Percentiles rank a stretch among this genome's conserved stretches.
These are phyloP conservation scores for Perizoma flavofasciatum DNA, from an alignment of 2,888 invertebrate genomes.

Conservation along the genomic window DNA sequence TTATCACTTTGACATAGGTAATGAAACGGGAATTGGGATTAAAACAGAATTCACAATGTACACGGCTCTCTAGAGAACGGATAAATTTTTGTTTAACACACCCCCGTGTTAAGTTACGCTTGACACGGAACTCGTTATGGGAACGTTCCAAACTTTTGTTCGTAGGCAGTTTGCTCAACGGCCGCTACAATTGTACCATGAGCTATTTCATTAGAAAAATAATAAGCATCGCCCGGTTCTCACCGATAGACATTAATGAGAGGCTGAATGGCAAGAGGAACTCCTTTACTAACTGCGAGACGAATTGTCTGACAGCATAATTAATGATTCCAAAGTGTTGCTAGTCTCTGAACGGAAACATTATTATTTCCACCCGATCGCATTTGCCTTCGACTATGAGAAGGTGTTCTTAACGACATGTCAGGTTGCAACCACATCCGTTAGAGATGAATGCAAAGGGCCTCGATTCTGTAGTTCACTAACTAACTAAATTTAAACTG, in stretches of 20 bases:
- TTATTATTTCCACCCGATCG: slow-evolving; percentile 19
- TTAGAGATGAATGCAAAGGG: slow-evolving; percentile 30
- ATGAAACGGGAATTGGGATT: slow-evolving; percentile 46
- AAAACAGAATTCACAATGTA: slow-evolving; percentile 40
- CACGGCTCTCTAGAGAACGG: slow-evolving; percentile 44
- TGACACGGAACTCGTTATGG: slow-evolving; percentile 58
- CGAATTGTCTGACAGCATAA: slow-evolving; percentile 43
- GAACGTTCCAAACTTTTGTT: slow-evolving; percentile 67
- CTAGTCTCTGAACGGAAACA: slow-evolving; percentile 17
- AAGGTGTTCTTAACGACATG: too few species aligned
- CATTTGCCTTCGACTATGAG: slow-evolving; percentile 21
- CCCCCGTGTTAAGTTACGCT: slow-evolving; percentile 59
- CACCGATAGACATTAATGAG: slow-evolving; percentile 48
- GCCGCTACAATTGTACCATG: slow-evolving; percentile 57
- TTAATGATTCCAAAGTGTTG: slow-evolving; percentile 30
- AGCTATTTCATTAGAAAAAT: slow-evolving; percentile 65
- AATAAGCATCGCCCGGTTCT: slow-evolving; percentile 55
- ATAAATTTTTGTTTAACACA: slow-evolving; percentile 62
- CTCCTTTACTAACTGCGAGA: slow-evolving; percentile 47
- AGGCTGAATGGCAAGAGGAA: slow-evolving; percentile 44
- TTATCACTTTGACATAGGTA: slow-evolving; percentile 34
- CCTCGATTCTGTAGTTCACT: too few species aligned
- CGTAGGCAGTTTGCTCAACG: slow-evolving; percentile 55
- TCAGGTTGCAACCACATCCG: slow-evolving; percentile 23
- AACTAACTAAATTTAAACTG: too few species aligned